These are phyloP conservation scores for Temnothorax unifasciatus DNA, from an alignment of 2,888 invertebrate genomes.

Conservation along the genomic window DNA sequence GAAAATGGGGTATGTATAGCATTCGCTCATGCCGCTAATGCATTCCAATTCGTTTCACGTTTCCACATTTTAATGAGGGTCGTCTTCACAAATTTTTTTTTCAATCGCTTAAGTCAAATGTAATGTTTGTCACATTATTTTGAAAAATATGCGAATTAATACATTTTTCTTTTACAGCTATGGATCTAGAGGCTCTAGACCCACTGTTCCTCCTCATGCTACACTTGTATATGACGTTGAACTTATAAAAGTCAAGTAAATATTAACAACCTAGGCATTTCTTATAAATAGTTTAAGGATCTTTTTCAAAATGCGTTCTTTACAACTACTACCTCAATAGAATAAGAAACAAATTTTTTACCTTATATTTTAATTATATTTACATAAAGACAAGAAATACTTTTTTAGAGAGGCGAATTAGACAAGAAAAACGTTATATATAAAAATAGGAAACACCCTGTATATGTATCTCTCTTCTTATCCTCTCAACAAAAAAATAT, in stretches of 20 bases:
- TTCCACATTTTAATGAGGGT: neutral
- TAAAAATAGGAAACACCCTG: no score
- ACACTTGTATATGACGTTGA: conserved; percentile 96
- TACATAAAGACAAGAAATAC: no score
- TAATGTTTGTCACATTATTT: neutral
- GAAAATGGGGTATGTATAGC: conserved; percentile 92
- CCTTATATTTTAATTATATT: no score
- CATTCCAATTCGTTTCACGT: neutral
- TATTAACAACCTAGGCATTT: conserved; percentile 30
- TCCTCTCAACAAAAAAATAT: no score
- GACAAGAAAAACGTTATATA: no score
- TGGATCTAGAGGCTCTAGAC: conserved; percentile 89
- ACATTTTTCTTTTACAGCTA: neutral
- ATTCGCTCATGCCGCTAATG: neutral
- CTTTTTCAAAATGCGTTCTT: neutral
- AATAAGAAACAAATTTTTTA: no score
- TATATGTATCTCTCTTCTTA: no score
- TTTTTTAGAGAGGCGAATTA: no score
- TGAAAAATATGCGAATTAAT: neutral
- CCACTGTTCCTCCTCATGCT: conserved; percentile 95
- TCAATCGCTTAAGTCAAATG: neutral
- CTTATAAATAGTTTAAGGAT: conserved; percentile 30
- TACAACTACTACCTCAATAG: no score
- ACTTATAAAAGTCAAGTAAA: conserved; percentile 92
- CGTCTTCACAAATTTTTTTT: neutral